Conservation (phyloP, 1,140 invertebrate species). For the Drosophila sproati region DNA sequence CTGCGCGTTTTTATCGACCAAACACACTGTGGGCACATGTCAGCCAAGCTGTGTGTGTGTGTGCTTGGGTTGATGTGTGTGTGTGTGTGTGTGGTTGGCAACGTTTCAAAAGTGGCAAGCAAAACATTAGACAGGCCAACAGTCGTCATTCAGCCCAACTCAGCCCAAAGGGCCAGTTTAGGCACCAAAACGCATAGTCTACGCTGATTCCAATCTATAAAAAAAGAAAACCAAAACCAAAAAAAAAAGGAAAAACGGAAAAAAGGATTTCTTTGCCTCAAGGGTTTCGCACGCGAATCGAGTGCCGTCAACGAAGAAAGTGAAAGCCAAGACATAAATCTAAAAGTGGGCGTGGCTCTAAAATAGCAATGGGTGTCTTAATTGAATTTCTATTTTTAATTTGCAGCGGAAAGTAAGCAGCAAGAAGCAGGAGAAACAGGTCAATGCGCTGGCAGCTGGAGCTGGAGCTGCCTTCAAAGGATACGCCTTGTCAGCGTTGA, state of each 20-base stretch:
- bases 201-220: slow-evolving; percentile 68
- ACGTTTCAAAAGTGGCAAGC: slow-evolving; percentile 51
- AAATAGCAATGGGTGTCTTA: slow-evolving; percentile 27
- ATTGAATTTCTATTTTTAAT: slow-evolving; percentile 79
- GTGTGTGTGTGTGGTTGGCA: slow-evolving; percentile 44
- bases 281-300: slow-evolving; percentile 66
- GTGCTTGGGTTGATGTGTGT: neutral
- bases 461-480: slow-evolving; percentile 14
- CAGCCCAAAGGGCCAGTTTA: slow-evolving; percentile 52
- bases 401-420: neutral
- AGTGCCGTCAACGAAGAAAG: slow-evolving; percentile 48
- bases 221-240: neutral
- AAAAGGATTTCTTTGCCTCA: slow-evolving; percentile 25
- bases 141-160: slow-evolving; percentile 54
- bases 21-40: slow-evolving; percentile 32
- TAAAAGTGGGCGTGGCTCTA: slow-evolving; percentile 16
- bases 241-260: neutral
- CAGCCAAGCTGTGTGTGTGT: neutral
- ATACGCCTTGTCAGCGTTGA: slow-evolving; percentile 32
- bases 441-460: slow-evolving; percentile 54
- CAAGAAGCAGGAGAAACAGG: slow-evolving; percentile 20
- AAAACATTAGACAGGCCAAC: slow-evolving; percentile 45
- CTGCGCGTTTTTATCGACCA: slow-evolving; percentile 45
- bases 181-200: slow-evolving; percentile 47
- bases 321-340: slow-evolving; percentile 56